phyloP scores from a whole-genome alignment of 2,888 invertebrate genomes.

The Drepana falcataria region DNA sequence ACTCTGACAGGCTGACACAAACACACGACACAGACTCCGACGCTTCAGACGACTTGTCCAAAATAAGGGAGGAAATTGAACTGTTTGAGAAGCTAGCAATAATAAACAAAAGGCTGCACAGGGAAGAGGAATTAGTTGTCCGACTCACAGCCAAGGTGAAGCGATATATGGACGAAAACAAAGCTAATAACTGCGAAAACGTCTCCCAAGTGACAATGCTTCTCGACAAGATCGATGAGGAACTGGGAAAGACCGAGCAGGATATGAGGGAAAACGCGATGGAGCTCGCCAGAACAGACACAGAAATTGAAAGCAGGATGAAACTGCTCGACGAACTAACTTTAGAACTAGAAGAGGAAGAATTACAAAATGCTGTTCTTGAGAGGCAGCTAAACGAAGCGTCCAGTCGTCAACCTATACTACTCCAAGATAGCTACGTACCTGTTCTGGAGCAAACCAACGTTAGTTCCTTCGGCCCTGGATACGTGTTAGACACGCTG shows the following conservation, averaged over 20 bases:
- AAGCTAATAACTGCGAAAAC: slow-evolving; percentile 69
- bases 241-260: slow-evolving; percentile 65
- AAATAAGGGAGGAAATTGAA: slow-evolving; percentile 83
- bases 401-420: slow-evolving; percentile 65
- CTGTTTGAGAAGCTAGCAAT: slow-evolving; percentile 85
- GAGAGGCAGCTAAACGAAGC: slow-evolving; percentile 68
- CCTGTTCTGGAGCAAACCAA: slow-evolving; percentile 61
- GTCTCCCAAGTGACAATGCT: slow-evolving; percentile 68
- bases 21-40: slow-evolving; percentile 73
- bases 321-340: slow-evolving; percentile 75
- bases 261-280: slow-evolving; percentile 76
- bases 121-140: slow-evolving; percentile 85
- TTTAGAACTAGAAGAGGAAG: slow-evolving; percentile 72
- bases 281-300: slow-evolving; percentile 71
- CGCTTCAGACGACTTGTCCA: slow-evolving; percentile 72
- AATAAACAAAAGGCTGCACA: slow-evolving; percentile 84
- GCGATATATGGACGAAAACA: slow-evolving; percentile 76
- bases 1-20: slow-evolving; percentile 65
- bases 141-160: slow-evolving; percentile 82
- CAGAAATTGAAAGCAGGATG: slow-evolving; percentile 74
- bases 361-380: slow-evolving; percentile 67
- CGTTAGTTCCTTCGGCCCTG: slow-evolving; percentile 27
- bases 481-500: slow-evolving; percentile 67
- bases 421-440: slow-evolving; percentile 67
- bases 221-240: slow-evolving; percentile 73